These are phyloP conservation scores for Drosophila chauvacae DNA, from an alignment of 1,140 invertebrate genomes.

Conservation along the genomic window DNA sequence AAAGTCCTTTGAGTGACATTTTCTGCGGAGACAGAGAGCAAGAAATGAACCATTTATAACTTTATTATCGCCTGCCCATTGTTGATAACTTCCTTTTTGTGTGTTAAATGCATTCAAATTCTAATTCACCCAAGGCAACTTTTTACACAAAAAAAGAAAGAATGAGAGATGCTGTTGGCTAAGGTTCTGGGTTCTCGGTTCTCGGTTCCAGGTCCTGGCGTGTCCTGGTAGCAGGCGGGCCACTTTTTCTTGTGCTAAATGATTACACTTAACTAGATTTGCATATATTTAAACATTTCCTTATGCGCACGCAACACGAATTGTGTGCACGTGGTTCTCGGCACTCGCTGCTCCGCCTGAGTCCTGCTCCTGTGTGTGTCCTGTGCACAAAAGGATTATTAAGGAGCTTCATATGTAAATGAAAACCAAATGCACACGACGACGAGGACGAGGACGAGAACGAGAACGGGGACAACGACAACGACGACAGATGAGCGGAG, in stretches of 20 bases:
- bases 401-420: conserved; percentile 84
- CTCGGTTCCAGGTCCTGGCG: conserved; percentile 20
- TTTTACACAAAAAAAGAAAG: conserved; percentile 14
- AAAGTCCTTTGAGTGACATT: conserved; percentile 16
- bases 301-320: conserved; percentile 79
- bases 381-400: conserved; percentile 84
- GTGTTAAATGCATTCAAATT: conserved; percentile 77
- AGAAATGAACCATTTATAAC: conserved; percentile 48
- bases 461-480: not conserved
- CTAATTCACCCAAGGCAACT: conserved; percentile 56
- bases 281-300: conserved; percentile 83
- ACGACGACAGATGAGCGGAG: conserved; percentile 8
- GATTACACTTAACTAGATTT: conserved; percentile 83
- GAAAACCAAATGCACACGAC: conserved; percentile 82
- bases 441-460: conserved; percentile 19
- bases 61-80: conserved; percentile 51
- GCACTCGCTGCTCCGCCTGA: conserved; percentile 24
- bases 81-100: conserved; percentile 40
- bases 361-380: conserved; percentile 48
- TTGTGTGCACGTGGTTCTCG: conserved; percentile 70
- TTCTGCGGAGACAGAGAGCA: not conserved
- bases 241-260: conserved; percentile 76
- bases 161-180: conserved; percentile 16
- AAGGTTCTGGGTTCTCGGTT: conserved; percentile 19
- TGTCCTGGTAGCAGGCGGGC: conserved; percentile 47